phyloP scores from a whole-genome alignment of 2,113 vertebrate genomes.

The Periophthalmodon schlosseri region DNA sequence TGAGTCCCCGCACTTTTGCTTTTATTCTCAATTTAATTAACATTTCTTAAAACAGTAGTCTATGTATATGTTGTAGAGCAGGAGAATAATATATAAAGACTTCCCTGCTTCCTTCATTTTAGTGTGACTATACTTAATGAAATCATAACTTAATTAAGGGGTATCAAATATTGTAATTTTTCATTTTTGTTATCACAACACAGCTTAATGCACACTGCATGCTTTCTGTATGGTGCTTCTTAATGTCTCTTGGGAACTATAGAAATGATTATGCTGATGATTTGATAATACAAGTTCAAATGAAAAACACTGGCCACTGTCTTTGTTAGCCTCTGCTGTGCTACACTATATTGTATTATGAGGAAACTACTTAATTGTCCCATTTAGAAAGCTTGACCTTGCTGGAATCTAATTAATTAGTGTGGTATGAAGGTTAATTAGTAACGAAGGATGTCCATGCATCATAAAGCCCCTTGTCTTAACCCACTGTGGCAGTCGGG shows the following conservation, averaged over 20 bases:
- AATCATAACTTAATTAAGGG: slow-evolving; percentile 1
- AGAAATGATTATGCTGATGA: slow-evolving; percentile 6
- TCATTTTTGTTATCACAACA: slow-evolving; percentile 5
- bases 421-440: slow-evolving; percentile 82
- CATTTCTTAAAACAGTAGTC: too few relatives aligned
- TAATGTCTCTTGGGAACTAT: slow-evolving; percentile 1
- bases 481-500: slow-evolving; percentile 72
- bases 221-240: neutral
- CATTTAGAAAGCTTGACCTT: slow-evolving; percentile 80
- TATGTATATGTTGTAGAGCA: too few relatives aligned
- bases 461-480: slow-evolving; percentile 77
- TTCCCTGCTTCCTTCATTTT: neutral
- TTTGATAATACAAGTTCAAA: slow-evolving; percentile 9
- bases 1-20: neutral
- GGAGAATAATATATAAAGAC: too few relatives aligned
- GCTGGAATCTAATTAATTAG: slow-evolving; percentile 80
- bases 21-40: neutral
- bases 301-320: slow-evolving; percentile 8
- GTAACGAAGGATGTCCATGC: slow-evolving; percentile 78
- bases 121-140: neutral
- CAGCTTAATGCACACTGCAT: neutral
- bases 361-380: slow-evolving; percentile 71
- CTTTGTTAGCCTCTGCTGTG: slow-evolving; percentile 49
- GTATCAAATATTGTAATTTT: neutral
- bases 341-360: slow-evolving; percentile 32